These are phyloP conservation scores for Lipophrys pholis DNA, from an alignment of 2,113 vertebrate genomes.

Conservation along the genomic window DNA sequence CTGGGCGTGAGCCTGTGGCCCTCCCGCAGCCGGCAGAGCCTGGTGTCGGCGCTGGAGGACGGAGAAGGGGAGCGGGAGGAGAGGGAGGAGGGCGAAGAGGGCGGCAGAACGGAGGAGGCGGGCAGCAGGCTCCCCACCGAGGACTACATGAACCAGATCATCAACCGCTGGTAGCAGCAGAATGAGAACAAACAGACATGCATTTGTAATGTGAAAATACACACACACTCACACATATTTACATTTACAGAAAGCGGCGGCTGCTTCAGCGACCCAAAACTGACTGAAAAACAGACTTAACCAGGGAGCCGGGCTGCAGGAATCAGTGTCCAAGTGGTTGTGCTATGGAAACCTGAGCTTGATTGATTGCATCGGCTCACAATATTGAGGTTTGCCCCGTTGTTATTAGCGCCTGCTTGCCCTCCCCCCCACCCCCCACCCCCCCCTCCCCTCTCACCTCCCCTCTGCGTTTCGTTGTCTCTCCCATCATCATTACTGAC, in stretches of 20 bases:
- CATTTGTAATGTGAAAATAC: slow-evolving; percentile 63
- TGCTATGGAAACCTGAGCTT: slow-evolving; percentile 65
- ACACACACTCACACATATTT: slow-evolving; percentile 13
- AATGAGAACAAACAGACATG: slow-evolving; percentile 49
- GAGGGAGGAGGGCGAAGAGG: slow-evolving; percentile 68
- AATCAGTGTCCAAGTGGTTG: slow-evolving; percentile 49
- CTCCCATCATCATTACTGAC: slow-evolving; percentile 54
- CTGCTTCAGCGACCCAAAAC: slow-evolving; percentile 55
- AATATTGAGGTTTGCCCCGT: slow-evolving; percentile 59
- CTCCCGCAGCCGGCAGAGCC: slow-evolving; percentile 60
- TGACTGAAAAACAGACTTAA: slow-evolving; percentile 41
- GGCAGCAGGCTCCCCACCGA: slow-evolving; percentile 92
- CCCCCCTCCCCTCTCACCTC: background rate
- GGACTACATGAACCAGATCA: slow-evolving; percentile 99
- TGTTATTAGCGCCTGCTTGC: slow-evolving; percentile 57
- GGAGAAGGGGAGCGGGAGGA: slow-evolving; percentile 55
- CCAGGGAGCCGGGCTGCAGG: slow-evolving; percentile 22
- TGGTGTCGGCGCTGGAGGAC: slow-evolving; percentile 49
- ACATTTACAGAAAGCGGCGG: slow-evolving; percentile 23
- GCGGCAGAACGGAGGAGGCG: slow-evolving; percentile 78
- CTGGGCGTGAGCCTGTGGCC: slow-evolving; percentile 77
- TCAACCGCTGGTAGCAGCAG: slow-evolving; percentile 95
- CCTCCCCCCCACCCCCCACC: background rate
- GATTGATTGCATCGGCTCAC: slow-evolving; percentile 52
- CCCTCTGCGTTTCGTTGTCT: slow-evolving; percentile 36